Evolutionary conservation across 2,888 invertebrate genomes (phyloP).

Genomic region (Polylopha cassiicola): DNA sequence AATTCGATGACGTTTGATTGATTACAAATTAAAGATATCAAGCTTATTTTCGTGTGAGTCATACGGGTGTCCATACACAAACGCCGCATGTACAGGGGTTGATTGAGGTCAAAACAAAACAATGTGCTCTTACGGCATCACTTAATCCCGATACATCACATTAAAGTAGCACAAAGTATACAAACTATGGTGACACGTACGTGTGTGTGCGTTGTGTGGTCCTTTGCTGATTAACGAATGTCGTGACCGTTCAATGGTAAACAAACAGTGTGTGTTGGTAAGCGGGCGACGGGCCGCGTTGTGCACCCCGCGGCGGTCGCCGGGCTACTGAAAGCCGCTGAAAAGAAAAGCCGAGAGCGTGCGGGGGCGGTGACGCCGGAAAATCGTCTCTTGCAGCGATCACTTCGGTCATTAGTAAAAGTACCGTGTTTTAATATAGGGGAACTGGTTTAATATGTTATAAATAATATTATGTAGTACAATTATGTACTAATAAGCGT

Average conservation of each 20-base stretch:
- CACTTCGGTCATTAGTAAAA: slow-evolving; percentile 25
- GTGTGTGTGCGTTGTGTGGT: slow-evolving; percentile 53
- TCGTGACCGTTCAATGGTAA: slow-evolving; percentile 47
- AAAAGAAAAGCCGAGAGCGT: slow-evolving; percentile 38
- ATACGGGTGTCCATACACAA: slow-evolving; percentile 2
- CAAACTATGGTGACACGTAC: slow-evolving; percentile 30
- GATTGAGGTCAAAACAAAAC: slow-evolving; percentile 25
- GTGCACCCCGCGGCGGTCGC: slow-evolving; percentile 55
- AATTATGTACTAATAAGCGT: no score
- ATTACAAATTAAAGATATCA: no score
- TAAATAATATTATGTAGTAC: no score
- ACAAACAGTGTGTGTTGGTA: slow-evolving; percentile 54
- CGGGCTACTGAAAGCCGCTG: slow-evolving; percentile 51
- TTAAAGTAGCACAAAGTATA: slow-evolving; percentile 9
- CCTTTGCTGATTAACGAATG: slow-evolving; percentile 48
- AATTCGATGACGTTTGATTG: no score
- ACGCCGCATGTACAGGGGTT: slow-evolving; percentile 6
- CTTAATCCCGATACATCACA: slow-evolving; percentile 5
- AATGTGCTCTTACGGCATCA: slow-evolving; percentile 14
- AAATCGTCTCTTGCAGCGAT: slow-evolving; percentile 42
- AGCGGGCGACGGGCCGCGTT: slow-evolving; percentile 37
- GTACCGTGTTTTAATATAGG: slow-evolving; percentile 8
- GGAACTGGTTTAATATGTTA: no score
- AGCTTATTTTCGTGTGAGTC: no score
- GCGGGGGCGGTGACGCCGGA: slow-evolving; percentile 35